Base-by-base conservation (phyloP, 2,888 invertebrate species). In the Drymonia ruficornis region DNA sequence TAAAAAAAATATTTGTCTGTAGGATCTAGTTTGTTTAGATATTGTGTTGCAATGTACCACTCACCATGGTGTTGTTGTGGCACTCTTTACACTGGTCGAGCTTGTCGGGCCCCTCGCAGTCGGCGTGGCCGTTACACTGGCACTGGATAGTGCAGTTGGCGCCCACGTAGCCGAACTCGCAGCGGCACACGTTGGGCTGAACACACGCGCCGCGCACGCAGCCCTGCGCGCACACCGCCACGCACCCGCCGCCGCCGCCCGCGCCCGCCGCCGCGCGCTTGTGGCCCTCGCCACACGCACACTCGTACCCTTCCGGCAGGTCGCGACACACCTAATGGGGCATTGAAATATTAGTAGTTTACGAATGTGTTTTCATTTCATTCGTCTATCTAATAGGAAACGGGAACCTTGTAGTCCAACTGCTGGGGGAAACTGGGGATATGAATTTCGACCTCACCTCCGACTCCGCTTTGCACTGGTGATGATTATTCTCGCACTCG, bases 151-250 rank as follows among this genome's bases (percentile, higher is more conserved):
- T 97, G 84, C 99, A 99, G 91, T 98, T 98, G 67, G 96, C 95
- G 52, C 99, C 98, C 23, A 99, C 98, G 86, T 97, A 99, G 55
- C 98, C 98, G 89, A 99, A 99, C 90, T 98, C 96, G 81, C 99
- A 99, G 61, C 95, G 94, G 78, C 99, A 98, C 56, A 95, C 94
- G 78, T 97, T 95, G 50, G 98, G 98, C 73, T 96, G 95, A 18
- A 97, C 91, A 83, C 98, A 98, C 16, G 93, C 94, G 65, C 98
- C 98, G 76, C 97, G 95, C 43, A 97, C 96, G 88, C 98, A 98
- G 50, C 97, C 97, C 86, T 96, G 96, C 28, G 94, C 91, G 86
- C 97, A 98, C 73, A 97, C 96, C 0, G 97, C 97, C 65, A 95
- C 94, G 85, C 97, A 97, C 34, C 92, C 93, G 52, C 93, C 94